Percentiles rank a stretch among this genome's conserved stretches.
Evolutionary conservation across 2,888 invertebrate species (phyloP).

Genomic region (Chelonus formosanus): DNA sequence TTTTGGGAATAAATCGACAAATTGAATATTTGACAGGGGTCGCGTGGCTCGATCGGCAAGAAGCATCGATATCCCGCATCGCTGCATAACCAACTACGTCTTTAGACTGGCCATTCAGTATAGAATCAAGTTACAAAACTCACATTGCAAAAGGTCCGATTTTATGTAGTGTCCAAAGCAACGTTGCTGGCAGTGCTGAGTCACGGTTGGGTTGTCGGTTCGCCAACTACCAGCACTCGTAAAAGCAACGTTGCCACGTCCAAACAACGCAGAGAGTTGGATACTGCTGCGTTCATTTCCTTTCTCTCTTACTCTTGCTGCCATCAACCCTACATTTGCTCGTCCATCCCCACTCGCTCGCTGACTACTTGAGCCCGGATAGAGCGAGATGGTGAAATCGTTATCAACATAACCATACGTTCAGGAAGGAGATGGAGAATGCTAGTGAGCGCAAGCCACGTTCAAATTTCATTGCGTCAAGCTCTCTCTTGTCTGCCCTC

Average conservation of each 20-base stretch:
- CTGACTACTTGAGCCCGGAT: constrained; percentile 34
- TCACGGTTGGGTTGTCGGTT: constrained; percentile 56
- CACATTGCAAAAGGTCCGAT: constrained; percentile 54
- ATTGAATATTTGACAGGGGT: neutral
- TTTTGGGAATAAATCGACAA: neutral
- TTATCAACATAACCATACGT: constrained; percentile 10
- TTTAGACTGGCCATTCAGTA: constrained; percentile 44
- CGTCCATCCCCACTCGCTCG: constrained; percentile 25
- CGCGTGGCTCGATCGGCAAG: constrained; percentile 43
- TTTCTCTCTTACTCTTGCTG: constrained; percentile 21
- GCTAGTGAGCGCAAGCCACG: constrained; percentile 49
- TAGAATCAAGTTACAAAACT: constrained; percentile 58
- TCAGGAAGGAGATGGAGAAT: constrained; percentile 18
- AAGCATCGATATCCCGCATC: constrained; percentile 42
- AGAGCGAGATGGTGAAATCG: constrained; percentile 29
- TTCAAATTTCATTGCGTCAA: constrained; percentile 61
- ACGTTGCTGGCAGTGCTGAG: constrained; percentile 46
- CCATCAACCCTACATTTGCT: constrained; percentile 2
- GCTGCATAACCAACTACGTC: constrained; percentile 45
- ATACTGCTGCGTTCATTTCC: constrained; percentile 32
- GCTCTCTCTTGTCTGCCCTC: constrained; percentile 41
- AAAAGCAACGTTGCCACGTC: constrained; percentile 43
- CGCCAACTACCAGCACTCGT: constrained; percentile 27
- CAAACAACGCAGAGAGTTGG: constrained; percentile 16
- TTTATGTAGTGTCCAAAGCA: constrained; percentile 40